Percentiles rank a stretch among this genome's conserved stretches.
These are phyloP conservation scores for Odontamblyopus lacepedii DNA, from an alignment of 2,797 vertebrate genomes.

Conservation along the genomic window DNA sequence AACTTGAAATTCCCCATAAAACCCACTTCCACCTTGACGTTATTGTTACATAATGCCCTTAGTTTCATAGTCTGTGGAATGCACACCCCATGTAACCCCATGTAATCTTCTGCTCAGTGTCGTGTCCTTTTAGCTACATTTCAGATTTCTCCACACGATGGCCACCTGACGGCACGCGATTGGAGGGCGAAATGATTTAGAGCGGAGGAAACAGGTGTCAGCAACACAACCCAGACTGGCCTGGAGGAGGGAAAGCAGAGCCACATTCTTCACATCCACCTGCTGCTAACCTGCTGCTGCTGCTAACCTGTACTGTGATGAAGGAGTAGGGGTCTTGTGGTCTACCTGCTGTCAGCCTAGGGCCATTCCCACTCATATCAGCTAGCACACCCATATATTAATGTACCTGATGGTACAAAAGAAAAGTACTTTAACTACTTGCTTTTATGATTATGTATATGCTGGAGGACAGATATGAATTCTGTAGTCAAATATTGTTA, in stretches of 20 bases:
- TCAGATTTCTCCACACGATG: slow-evolving; percentile 13
- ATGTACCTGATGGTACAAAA: neutral
- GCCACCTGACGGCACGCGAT: slow-evolving; percentile 1
- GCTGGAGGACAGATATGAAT: no score
- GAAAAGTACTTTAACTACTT: no score
- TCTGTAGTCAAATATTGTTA: no score
- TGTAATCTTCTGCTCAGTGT: slow-evolving; percentile 17
- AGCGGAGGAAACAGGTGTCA: slow-evolving; percentile 32
- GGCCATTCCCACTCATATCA: slow-evolving; percentile 23
- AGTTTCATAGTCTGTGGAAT: no score
- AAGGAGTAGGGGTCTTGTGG: slow-evolving; percentile 19
- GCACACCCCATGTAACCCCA: neutral
- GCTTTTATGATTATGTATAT: no score
- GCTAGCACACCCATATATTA: neutral
- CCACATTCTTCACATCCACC: slow-evolving; percentile 42
- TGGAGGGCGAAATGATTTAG: slow-evolving; percentile 30
- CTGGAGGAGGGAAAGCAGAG: slow-evolving; percentile 34
- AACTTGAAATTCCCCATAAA: neutral
- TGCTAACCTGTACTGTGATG: slow-evolving; percentile 6
- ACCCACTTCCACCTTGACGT: neutral
- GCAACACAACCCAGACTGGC: slow-evolving; percentile 48
- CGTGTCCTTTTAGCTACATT: slow-evolving; percentile 14
- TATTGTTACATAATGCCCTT: no score
- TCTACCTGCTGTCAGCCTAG: slow-evolving; percentile 33
- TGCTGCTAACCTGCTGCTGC: slow-evolving; percentile 40